Base-by-base conservation (phyloP, 1,140 invertebrate species). In the Nephila pilipes region DNA sequence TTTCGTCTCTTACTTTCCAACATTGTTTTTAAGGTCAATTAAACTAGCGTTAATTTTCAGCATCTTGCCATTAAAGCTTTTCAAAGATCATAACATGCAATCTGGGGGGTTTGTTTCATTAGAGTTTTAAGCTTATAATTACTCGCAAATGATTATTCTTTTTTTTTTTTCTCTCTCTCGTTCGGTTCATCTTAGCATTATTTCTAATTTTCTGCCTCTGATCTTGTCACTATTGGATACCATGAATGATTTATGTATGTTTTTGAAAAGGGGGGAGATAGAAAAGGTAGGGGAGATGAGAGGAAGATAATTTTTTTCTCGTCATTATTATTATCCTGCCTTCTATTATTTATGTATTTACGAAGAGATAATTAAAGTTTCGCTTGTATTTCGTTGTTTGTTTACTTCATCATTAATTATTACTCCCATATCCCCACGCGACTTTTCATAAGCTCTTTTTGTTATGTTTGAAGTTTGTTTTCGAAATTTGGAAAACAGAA, bases 41-140 rank as follows among this genome's bases (percentile, higher is more conserved):
- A 93, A 93, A 93, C 69, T 85, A 87, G 91, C 85, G 91, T 93
- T 93, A 93, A 93, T 93, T 93, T 93, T 87, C 57, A 63, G 38
- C 91, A 20, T 93, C 83, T 93, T 87, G 58, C 65, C 91, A 93
- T 93, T 93, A 93, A 87, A 87, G 83, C 91, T 87, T 87, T 93
- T 87, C 91, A 87, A 58, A 93, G 63, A 87, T 87, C 91, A 87
- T 93, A 93, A 93, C 87, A 93, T 29, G 83, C 60, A 87, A 87
- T 93, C 91, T 87, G 46, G 22, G 25, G 57, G 29, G n/a, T 93
- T 93, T 87, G 65, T 93, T 93, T 93, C 83, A 93, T 93, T 93
- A 87, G 57, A 55, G 54, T 87, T 93, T 92, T 83, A 92, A 93
- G 91, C 85, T 93, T 79, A 87, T 93, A 93, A 93, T 93, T 87